Base-by-base conservation (phyloP, 2,888 invertebrate genomes). In the Lycophotia porphyrea region DNA sequence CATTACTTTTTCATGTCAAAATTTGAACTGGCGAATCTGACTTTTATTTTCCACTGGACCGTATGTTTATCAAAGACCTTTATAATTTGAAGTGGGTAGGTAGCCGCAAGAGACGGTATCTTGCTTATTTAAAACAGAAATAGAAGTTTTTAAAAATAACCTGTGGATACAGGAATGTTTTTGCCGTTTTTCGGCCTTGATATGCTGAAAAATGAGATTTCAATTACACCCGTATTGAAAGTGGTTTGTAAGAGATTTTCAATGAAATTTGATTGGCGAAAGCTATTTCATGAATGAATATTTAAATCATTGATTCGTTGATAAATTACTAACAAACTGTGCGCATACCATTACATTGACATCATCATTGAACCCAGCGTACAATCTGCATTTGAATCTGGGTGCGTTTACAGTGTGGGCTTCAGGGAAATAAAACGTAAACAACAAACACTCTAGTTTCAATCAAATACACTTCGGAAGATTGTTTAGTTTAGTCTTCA, bases 11-110 rank as follows among this genome's bases (percentile, higher is more conserved):
- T 74, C 65, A 60, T 60, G 73, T 64, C 55, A 47, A 85, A 85
- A 84, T 76, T 72, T 60, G 58, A 79, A 69, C 77, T 55, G 66
- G 67, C 42, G 47, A 70, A 72, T 64, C 55, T 55, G 52, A 75
- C 78, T 84, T 82, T 86, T 81, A 84, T 83, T 86, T 86, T 84
- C 70, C 36, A 49, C 63, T 15, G 21, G n/a, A 36, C 70, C n/a
- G 71, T 78, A 80, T 86, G 79, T 83, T 86, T 81, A 80, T 80
- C 72, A 65, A 74, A 49, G 67, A 76, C 79, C 77, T 88, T 86
- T 88, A 86, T 85, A 87, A 87, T 84, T 80, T 73, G 84, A 84
- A 72, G 78, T 82, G 75, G 71, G 82, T 81, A 87, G 85, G 87
- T 85, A 80, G 76, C 82, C 80, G 76, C 84, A 86, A 79, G 78